These are phyloP conservation scores for Danaus melanippus DNA, from an alignment of 1,140 invertebrate genomes.

Conservation along the genomic window DNA sequence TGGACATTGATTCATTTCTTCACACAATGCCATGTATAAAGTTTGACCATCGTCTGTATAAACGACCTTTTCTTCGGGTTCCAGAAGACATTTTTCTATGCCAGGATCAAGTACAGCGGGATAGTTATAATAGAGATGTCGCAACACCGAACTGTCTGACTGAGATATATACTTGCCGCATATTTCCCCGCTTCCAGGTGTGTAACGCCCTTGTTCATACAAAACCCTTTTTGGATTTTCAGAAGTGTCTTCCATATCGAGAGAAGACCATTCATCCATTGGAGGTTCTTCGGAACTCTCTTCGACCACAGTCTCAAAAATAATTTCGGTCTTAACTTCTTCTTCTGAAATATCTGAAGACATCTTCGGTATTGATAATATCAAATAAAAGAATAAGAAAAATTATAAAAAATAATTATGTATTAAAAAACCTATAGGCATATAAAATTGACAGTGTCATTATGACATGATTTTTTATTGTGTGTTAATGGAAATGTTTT, in stretches of 20 bases:
- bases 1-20: conserved; percentile 56
- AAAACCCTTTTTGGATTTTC: conserved; percentile 34
- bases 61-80: conserved; percentile 39
- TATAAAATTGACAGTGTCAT: conserved; percentile 19
- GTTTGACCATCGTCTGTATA: conserved; percentile 59
- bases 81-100: conserved; percentile 53
- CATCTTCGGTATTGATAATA: conserved; percentile 24
- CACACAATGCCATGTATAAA: conserved; percentile 56
- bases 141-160: conserved; percentile 60
- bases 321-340: conserved; percentile 17
- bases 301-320: conserved; percentile 21
- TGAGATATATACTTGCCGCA: conserved; percentile 47
- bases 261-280: conserved; percentile 50
- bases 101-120: conserved; percentile 67
- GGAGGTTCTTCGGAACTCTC: conserved; percentile 41
- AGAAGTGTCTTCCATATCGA: conserved; percentile 26
- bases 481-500: neutral
- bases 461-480: neutral
- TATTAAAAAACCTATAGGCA: conserved; percentile 13
- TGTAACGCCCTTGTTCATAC: conserved; percentile 31
- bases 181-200: conserved; percentile 47
- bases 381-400: conserved; percentile 16
- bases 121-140: conserved; percentile 66
- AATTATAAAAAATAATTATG: conserved; percentile 15
- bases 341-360: conserved; percentile 21